Percentiles rank a stretch among this genome's conserved stretches.
These are phyloP conservation scores for Falco naumanni DNA, from an alignment of 2,797 vertebrate species.

Conservation along the genomic window DNA sequence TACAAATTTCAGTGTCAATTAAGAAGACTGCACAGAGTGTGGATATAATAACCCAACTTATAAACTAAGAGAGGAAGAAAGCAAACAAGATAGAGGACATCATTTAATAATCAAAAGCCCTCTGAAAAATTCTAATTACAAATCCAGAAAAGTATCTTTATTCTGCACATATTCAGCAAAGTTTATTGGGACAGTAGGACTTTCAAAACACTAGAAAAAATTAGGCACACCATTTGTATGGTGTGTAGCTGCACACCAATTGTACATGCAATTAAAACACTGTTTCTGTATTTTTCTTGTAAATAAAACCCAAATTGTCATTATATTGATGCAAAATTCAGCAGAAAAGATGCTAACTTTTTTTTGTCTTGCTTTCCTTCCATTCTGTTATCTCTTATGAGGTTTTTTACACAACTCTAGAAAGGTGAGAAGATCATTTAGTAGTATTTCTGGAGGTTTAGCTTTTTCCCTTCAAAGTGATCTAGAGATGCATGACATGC, in stretches of 20 bases:
- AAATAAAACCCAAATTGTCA: background rate
- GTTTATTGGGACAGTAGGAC: background rate
- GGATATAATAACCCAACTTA: background rate
- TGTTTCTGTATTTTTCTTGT: background rate
- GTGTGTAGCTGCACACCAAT: background rate
- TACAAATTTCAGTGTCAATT: background rate
- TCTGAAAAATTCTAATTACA: background rate
- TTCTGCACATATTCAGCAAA: background rate
- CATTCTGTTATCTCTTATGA: background rate
- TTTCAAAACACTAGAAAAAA: background rate
- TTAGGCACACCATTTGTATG: no score
- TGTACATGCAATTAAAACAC: background rate
- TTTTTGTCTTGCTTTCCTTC: background rate
- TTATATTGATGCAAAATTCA: background rate
- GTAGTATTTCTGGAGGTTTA: background rate
- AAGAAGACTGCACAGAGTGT: background rate
- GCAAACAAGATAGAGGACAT: background rate
- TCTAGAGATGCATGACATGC: background rate
- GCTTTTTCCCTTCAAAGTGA: background rate
- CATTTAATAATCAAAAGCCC: background rate
- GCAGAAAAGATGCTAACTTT: background rate
- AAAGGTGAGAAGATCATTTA: background rate
- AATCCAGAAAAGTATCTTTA: background rate
- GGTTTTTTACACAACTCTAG: background rate
- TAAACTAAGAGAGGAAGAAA: background rate